Conservation (phyloP, 1,140 invertebrate genomes). For the Ladona fulva region DNA sequence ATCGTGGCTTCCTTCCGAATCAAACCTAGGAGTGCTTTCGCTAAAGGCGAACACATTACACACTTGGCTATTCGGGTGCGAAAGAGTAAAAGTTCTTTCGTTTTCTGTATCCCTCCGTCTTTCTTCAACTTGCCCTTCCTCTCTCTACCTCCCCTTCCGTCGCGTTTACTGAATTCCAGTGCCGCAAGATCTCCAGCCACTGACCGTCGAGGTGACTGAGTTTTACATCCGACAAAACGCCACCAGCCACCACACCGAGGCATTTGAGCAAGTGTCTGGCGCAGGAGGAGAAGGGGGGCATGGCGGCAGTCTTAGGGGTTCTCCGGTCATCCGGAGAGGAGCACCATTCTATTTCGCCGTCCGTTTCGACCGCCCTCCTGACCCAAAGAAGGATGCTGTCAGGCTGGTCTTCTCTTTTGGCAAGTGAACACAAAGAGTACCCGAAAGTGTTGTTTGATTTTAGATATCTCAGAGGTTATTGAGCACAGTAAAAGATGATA, state of each 20-base stretch:
- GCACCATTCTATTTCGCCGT: conserved; percentile 52
- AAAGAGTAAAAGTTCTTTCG: no score
- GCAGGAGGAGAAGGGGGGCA: conserved; percentile 29
- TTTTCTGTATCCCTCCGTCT: no score
- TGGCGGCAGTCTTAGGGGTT: conserved; percentile 16
- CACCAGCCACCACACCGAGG: conserved; percentile 49
- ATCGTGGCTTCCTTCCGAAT: no score
- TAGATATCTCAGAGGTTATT: no score
- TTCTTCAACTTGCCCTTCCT: no score
- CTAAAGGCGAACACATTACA: no score
- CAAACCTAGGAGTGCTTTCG: no score
- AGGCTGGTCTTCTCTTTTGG: conserved; percentile 51
- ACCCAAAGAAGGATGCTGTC: conserved; percentile 44
- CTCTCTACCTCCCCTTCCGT: no score
- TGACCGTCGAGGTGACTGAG: conserved; percentile 47
- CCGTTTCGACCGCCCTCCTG: conserved; percentile 44
- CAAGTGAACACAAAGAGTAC: conserved; percentile 29
- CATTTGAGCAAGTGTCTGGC: conserved; percentile 50
- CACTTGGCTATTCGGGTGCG: no score
- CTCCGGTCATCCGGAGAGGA: conserved; percentile 52
- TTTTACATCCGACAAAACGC: conserved; percentile 54
- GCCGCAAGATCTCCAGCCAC: conserved; percentile 17
- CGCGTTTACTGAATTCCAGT: neutral
- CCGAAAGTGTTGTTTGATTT: no score
- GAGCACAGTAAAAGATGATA: no score